Conservation (phyloP, 2,113 vertebrate species). For the Pavo muticus region DNA sequence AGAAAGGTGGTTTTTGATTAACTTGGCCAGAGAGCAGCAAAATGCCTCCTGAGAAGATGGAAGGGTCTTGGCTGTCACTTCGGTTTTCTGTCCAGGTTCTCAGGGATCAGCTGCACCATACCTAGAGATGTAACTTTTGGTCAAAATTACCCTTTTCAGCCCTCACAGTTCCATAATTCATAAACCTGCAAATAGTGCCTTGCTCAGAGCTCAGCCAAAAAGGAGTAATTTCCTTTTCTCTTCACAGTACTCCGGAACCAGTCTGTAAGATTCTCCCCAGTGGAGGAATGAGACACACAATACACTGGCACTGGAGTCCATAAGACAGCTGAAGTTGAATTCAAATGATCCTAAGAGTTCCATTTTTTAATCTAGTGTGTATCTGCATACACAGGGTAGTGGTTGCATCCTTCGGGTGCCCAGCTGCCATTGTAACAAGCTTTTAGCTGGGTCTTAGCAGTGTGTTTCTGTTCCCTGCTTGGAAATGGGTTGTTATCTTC, state of each 20-base stretch:
- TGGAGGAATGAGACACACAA: not conserved
- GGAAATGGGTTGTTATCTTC: not conserved
- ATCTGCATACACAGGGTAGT: not conserved
- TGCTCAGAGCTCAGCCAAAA: conserved; percentile 28
- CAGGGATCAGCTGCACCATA: not conserved
- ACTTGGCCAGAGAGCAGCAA: not conserved
- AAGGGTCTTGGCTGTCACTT: not conserved
- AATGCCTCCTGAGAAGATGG: not conserved
- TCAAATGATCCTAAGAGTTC: not conserved
- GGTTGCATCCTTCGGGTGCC: not conserved
- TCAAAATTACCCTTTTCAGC: not conserved
- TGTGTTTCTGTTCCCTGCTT: conserved; percentile 13
- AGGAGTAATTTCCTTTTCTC: conserved; percentile 41
- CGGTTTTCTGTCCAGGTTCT: not conserved
- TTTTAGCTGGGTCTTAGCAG: conserved; percentile 5
- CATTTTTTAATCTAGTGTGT: not conserved
- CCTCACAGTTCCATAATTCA: conserved; percentile 3
- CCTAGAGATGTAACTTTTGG: not conserved
- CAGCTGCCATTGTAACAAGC: not conserved
- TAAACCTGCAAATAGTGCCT: conserved; percentile 24
- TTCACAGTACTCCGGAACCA: not conserved
- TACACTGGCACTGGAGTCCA: not conserved
- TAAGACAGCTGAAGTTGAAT: not conserved
- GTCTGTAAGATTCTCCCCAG: not conserved
- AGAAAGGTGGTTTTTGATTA: not conserved